Evolutionary conservation across 2,113 vertebrate species (phyloP).

Genomic region (Loxodonta africana): DNA sequence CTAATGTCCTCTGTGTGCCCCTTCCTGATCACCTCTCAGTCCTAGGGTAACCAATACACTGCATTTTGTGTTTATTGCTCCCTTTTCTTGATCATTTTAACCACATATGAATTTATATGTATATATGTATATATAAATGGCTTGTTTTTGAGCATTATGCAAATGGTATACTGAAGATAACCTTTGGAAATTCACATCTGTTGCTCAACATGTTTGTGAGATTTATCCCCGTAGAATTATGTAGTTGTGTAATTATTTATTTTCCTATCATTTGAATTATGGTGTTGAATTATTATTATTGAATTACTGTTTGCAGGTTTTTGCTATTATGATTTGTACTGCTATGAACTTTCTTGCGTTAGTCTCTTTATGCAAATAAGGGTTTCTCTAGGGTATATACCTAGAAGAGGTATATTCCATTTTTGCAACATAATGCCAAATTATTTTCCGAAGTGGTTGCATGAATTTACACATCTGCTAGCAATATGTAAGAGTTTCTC

Average conservation of each 20-base stretch:
- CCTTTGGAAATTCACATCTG: background rate
- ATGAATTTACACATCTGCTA: too few relatives aligned
- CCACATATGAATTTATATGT: background rate
- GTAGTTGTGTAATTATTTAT: background rate
- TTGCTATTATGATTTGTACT: background rate
- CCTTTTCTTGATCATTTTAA: background rate
- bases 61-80: background rate
- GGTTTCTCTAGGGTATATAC: background rate
- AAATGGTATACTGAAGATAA: background rate
- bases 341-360: background rate
- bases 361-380: background rate
- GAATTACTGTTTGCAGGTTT: background rate
- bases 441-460: too few relatives aligned
- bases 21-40: background rate
- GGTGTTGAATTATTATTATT: too few relatives aligned
- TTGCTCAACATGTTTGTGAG: background rate
- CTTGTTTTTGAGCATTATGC: background rate
- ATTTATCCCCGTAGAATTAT: background rate
- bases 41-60: background rate
- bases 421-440: too few relatives aligned
- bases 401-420: too few relatives aligned
- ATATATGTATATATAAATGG: background rate
- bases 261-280: too few relatives aligned
- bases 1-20: background rate
- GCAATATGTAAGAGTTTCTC: too few relatives aligned